These are phyloP conservation scores for Myripristis murdjan DNA, from an alignment of 2,797 vertebrate species.

Conservation along the genomic window DNA sequence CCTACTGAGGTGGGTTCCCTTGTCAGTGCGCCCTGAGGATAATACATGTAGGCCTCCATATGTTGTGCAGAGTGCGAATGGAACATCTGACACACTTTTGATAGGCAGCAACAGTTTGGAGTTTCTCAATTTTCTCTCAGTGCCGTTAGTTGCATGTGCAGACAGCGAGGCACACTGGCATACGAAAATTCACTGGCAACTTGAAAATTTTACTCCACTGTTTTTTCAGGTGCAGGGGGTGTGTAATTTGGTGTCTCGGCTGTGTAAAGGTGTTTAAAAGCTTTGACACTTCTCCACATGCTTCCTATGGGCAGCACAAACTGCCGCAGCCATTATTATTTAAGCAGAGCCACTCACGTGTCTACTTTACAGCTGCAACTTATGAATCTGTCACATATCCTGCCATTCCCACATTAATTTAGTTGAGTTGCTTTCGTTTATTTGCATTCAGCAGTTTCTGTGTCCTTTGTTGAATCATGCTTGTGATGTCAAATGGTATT, in stretches of 20 bases:
- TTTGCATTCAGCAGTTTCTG: not conserved
- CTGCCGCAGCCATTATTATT: not conserved
- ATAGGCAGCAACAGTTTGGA: not conserved
- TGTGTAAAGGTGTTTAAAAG: not conserved
- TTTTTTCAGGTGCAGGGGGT: slow-evolving; percentile 11
- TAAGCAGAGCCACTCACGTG: not conserved
- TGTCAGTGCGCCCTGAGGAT: not conserved
- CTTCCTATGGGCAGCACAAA: not conserved
- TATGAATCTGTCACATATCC: slow-evolving; percentile 1
- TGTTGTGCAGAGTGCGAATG: not conserved
- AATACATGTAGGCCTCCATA: not conserved
- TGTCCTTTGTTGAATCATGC: not conserved
- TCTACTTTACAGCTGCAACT: not conserved
- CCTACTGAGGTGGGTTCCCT: not conserved
- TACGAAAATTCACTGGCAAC: not conserved
- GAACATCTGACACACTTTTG: not conserved
- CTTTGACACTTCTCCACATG: slow-evolving; percentile 2
- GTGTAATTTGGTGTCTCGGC: slow-evolving; percentile 4
- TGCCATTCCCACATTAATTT: not conserved
- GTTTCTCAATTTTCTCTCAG: not conserved
- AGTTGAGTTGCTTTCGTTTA: too few species aligned
- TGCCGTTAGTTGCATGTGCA: not conserved
- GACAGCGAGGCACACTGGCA: not conserved
- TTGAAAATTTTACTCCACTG: not conserved
- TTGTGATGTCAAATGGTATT: not conserved